A percentile compares a stretch with the other conserved stretches of the same genome.
Conservation (phyloP, 2,888 invertebrate species). For the Zaprionus lineosus region DNA sequence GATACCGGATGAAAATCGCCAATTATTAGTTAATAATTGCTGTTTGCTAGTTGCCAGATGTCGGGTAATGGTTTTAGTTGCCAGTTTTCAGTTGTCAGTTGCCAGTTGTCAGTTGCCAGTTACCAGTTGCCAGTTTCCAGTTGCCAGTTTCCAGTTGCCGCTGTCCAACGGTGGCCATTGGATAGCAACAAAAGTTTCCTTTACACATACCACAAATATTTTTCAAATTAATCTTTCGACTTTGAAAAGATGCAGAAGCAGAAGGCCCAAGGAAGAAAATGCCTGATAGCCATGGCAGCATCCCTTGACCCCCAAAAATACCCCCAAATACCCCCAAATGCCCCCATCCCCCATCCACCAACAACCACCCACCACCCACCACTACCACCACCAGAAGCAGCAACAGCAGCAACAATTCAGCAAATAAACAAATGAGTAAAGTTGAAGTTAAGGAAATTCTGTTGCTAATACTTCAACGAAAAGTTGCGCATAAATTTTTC, state of each 20-base stretch:
- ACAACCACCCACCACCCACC: background rate
- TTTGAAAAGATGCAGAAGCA: conserved; percentile 21
- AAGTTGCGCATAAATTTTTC: background rate
- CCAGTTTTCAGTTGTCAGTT: no score
- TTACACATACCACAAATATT: conserved; percentile 54
- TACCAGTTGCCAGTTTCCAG: background rate
- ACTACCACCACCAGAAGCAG: conserved; percentile 7
- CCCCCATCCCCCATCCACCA: no score
- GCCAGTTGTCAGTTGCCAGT: background rate
- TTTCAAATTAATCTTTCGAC: conserved; percentile 47
- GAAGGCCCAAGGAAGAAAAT: conserved; percentile 12
- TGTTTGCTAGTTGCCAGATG: no score
- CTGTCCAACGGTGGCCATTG: background rate
- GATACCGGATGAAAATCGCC: background rate
- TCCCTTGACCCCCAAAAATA: conserved; percentile 16
- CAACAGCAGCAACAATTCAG: background rate
- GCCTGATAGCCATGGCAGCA: background rate
- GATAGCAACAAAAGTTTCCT: conserved; percentile 24
- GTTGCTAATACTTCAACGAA: background rate
- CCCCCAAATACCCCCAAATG: no score
- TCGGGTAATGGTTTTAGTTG: no score
- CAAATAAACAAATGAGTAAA: background rate
- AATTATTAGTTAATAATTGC: background rate
- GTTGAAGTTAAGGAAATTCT: background rate
- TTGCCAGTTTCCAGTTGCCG: background rate